Conservation (phyloP, 2,888 invertebrate species). For the Mythimna lalbum region DNA sequence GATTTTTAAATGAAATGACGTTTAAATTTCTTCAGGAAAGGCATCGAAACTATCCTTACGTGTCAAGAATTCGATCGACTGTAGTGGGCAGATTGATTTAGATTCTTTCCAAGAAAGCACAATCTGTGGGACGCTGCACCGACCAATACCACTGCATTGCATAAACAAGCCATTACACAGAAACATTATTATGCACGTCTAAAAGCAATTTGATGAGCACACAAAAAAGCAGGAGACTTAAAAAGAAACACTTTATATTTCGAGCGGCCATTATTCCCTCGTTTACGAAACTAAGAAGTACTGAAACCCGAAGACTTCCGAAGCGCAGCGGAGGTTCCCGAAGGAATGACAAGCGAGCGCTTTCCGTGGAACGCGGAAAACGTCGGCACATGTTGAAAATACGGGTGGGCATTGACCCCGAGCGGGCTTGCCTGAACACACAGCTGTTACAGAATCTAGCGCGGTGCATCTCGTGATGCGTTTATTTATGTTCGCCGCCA, state of each 20-base stretch:
- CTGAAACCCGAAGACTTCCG: constrained; percentile 71
- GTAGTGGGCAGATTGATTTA: not conserved
- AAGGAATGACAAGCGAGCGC: constrained; percentile 86
- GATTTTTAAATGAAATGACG: too few relatives aligned
- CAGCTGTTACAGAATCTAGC: constrained; percentile 88
- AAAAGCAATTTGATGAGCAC: constrained; percentile 56
- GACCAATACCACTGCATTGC: constrained; percentile 35
- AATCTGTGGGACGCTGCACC: constrained; percentile 24
- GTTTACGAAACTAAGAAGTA: constrained; percentile 60
- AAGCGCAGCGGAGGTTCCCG: constrained; percentile 82
- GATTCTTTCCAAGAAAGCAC: constrained; percentile 30
- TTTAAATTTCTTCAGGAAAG: not conserved
- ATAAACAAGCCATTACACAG: constrained; percentile 52
- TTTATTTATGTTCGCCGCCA: constrained; percentile 79
- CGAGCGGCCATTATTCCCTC: constrained; percentile 51
- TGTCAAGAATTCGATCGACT: not conserved
- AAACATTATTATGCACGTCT: constrained; percentile 40
- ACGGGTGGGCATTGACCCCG: constrained; percentile 89
- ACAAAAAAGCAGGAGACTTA: constrained; percentile 50
- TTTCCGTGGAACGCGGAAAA: constrained; percentile 90
- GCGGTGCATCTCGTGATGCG: constrained; percentile 81
- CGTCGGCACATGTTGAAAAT: constrained; percentile 90
- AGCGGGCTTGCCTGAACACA: constrained; percentile 81
- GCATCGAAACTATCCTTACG: too few relatives aligned
- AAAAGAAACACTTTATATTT: constrained; percentile 54